Evolutionary conservation across 2,113 vertebrate genomes (phyloP).

Genomic region (Stictonetta naevosa): DNA sequence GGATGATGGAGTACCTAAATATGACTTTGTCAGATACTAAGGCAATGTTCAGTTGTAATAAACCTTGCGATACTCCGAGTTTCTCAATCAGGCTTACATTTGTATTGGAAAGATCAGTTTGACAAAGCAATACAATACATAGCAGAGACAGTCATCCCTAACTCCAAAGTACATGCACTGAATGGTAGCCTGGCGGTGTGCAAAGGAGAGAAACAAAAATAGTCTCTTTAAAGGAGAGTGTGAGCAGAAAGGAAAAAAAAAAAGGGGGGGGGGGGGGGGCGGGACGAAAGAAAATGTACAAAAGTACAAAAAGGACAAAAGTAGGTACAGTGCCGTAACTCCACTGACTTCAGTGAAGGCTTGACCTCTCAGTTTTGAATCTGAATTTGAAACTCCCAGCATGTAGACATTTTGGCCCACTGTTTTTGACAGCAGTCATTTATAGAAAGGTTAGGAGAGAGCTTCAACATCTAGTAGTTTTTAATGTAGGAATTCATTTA

Average conservation of each 20-base stretch:
- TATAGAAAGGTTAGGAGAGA: not conserved
- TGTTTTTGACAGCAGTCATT: not conserved
- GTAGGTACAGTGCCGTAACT: not conserved
- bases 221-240: not conserved
- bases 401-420: not conserved
- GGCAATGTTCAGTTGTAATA: not conserved
- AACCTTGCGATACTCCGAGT: not conserved
- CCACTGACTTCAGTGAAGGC: not conserved
- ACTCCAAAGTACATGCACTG: not conserved
- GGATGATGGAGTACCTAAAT: not conserved
- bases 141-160: not conserved
- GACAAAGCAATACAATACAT: not conserved
- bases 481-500: not conserved
- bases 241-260: not conserved
- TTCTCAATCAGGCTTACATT: not conserved
- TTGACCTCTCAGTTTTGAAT: not conserved
- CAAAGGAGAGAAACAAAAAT: not conserved
- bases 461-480: not conserved
- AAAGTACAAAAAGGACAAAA: not conserved
- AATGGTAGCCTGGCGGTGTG: not conserved
- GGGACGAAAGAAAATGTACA: not conserved
- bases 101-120: not conserved
- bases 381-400: not conserved
- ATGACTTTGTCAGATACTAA: not conserved
- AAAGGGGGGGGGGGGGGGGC: no score